Evolutionary conservation across 2,113 vertebrate species (phyloP).

Genomic region (Tauraco erythrolophus): DNA sequence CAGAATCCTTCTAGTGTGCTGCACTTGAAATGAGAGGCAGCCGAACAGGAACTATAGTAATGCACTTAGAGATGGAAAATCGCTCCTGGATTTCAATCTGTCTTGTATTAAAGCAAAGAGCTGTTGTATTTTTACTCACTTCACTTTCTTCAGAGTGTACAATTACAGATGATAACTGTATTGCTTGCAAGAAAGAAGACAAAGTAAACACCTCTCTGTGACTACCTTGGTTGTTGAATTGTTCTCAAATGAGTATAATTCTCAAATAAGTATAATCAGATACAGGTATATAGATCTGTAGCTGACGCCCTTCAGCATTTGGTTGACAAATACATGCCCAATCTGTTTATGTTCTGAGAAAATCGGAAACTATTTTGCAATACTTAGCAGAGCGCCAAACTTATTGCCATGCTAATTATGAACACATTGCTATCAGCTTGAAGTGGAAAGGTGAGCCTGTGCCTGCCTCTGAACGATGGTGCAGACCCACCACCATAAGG

Average conservation of each 20-base stretch:
- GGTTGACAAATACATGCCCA: background rate
- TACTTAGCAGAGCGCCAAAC: background rate
- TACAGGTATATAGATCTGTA: background rate
- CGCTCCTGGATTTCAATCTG: background rate
- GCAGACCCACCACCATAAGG: background rate
- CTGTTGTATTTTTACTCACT: background rate
- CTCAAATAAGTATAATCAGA: background rate
- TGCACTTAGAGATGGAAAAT: background rate
- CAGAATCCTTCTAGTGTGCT: background rate
- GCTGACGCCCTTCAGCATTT: background rate
- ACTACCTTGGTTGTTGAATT: background rate
- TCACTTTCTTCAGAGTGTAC: background rate
- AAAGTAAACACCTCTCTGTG: rapidly evolving
- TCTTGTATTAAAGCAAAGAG: background rate
- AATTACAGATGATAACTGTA: background rate
- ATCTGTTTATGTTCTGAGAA: background rate
- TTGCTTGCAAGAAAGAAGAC: background rate
- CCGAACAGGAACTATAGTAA: background rate
- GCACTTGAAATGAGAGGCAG: background rate
- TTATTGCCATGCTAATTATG: background rate
- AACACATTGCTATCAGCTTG: background rate
- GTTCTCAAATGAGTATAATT: background rate
- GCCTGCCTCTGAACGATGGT: background rate
- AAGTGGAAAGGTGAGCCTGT: background rate
- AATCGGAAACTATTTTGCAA: background rate